Evolutionary conservation across 1,140 invertebrate genomes (phyloP).

Genomic region (Penaeus japonicus): DNA sequence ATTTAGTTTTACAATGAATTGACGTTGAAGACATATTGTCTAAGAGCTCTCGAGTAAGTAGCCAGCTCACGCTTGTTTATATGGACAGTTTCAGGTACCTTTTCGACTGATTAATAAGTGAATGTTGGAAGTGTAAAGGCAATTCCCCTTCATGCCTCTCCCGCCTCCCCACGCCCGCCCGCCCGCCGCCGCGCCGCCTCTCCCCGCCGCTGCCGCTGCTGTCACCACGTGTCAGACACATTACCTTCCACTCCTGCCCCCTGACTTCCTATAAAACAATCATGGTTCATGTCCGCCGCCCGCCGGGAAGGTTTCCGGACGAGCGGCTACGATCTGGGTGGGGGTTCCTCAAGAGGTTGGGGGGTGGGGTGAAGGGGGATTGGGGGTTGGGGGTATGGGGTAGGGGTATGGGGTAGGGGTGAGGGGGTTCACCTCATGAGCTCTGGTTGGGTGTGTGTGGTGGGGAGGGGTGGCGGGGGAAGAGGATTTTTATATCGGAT

Average conservation of each 20-base stretch:
- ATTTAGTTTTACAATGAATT: too few relatives aligned
- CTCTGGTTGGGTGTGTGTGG: too few relatives aligned
- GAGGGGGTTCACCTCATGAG: too few relatives aligned
- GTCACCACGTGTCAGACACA: not conserved
- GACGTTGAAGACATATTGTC: too few relatives aligned
- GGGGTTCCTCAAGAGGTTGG: not conserved
- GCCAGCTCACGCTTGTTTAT: too few relatives aligned
- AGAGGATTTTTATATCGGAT: too few relatives aligned
- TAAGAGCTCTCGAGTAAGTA: too few relatives aligned
- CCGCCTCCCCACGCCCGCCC: not conserved
- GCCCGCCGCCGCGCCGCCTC: not conserved
- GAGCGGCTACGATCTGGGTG: not conserved
- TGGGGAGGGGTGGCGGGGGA: too few relatives aligned
- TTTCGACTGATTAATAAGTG: not conserved
- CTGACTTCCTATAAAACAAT: constrained; percentile 30
- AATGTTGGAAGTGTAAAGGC: not conserved
- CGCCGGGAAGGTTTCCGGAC: not conserved
- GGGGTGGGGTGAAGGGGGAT: not conserved
- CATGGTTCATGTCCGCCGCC: not conserved
- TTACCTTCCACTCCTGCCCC: not conserved
- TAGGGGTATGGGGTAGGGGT: too few relatives aligned
- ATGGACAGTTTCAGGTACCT: too few relatives aligned
- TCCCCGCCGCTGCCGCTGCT: not conserved
- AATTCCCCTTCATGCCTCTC: not conserved
- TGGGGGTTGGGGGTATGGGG: too few relatives aligned